Conservation (phyloP, 2,888 invertebrate genomes). For the Cosmopolites sordidus region DNA sequence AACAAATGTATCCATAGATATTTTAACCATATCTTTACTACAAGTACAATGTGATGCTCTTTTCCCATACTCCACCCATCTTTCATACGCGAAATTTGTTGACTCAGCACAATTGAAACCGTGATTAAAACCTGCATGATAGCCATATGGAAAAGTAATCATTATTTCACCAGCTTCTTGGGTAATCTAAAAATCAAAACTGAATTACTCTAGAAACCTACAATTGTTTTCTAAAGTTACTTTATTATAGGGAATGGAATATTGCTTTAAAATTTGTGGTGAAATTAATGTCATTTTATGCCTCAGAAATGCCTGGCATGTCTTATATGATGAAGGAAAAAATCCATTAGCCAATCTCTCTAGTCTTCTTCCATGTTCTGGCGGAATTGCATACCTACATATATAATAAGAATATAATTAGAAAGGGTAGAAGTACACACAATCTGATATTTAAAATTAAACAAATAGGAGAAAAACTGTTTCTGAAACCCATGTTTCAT, state of each 20-base stretch:
- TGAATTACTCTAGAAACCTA: slow-evolving; percentile 2
- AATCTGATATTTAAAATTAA: too few species aligned
- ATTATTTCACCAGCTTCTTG: slow-evolving; percentile 96
- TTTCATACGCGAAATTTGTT: slow-evolving; percentile 94
- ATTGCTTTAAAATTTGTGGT: slow-evolving; percentile 86
- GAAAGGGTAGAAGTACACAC: background rate
- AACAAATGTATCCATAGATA: slow-evolving; percentile 98
- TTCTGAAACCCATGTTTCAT: too few species aligned
- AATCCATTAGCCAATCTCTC: slow-evolving; percentile 91
- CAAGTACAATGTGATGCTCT: slow-evolving; percentile 82
- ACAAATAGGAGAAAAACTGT: too few species aligned
- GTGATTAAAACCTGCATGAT: slow-evolving; percentile 97
- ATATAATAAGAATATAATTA: background rate
- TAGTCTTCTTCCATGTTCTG: slow-evolving; percentile 88
- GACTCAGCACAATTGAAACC: slow-evolving; percentile 99
- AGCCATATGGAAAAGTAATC: slow-evolving; percentile 98
- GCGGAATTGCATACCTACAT: slow-evolving; percentile 84
- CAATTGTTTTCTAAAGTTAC: slow-evolving; percentile 45
- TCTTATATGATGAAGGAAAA: slow-evolving; percentile 79
- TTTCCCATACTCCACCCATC: slow-evolving; percentile 99
- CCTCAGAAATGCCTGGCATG: slow-evolving; percentile 86
- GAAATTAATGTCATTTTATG: slow-evolving; percentile 99
- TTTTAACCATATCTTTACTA: slow-evolving; percentile 93
- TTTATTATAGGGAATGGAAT: slow-evolving; percentile 93
- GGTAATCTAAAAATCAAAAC: slow-evolving; percentile 62